Conservation (phyloP, 2,797 vertebrate species). For the Phaenicophaeus curvirostris region DNA sequence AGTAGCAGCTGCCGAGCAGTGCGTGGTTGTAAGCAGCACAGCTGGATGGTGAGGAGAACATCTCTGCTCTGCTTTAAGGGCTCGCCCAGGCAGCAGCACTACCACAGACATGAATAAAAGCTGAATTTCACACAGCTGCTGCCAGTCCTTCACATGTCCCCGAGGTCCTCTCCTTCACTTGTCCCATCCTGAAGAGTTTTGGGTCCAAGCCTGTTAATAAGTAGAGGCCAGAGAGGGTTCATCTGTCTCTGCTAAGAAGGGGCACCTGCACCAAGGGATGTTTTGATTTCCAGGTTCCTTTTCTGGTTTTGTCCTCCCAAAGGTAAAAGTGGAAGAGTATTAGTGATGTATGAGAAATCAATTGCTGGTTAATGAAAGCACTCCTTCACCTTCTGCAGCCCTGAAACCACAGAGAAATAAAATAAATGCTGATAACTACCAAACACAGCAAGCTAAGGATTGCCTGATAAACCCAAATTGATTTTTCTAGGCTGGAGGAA, state of each 20-base stretch:
- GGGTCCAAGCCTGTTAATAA: not conserved
- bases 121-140: not conserved
- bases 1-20: not conserved
- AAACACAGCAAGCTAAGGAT: not conserved
- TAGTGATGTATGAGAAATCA: slow-evolving; percentile 31
- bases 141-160: not conserved
- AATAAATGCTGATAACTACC: slow-evolving; percentile 19
- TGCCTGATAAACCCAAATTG: not conserved
- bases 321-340: not conserved
- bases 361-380: slow-evolving; percentile 14
- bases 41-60: not conserved
- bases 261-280: too few relatives aligned
- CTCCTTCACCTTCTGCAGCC: not conserved
- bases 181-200: not conserved
- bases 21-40: not conserved
- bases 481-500: not conserved
- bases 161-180: fast-evolving
- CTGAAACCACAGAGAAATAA: slow-evolving; percentile 13
- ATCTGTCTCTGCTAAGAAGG: not conserved
- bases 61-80: not conserved
- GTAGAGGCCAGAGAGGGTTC: not conserved
- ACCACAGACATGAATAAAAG: fast-evolving
- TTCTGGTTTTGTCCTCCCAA: not conserved
- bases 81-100: not conserved
- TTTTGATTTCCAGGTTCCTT: not conserved